Conservation (phyloP, 2,113 vertebrate genomes). For the Melanotaenia duboulayi region DNA sequence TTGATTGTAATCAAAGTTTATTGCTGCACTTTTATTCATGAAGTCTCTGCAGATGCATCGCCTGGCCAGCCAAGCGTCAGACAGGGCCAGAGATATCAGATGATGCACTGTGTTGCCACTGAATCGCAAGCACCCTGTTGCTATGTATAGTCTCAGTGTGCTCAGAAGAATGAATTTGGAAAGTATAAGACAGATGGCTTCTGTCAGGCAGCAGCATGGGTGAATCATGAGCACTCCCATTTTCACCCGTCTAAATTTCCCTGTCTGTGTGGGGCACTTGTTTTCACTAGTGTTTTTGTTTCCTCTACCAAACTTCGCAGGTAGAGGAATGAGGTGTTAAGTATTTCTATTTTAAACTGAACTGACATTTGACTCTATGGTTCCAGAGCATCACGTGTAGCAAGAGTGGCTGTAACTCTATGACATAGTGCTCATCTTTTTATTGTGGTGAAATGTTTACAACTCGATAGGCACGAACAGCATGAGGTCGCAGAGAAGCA, state of each 20-base stretch:
- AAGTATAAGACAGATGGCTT: slow-evolving; percentile 58
- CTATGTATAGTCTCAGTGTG: slow-evolving; percentile 58
- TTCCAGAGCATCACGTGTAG: slow-evolving; percentile 26
- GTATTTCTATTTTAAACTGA: slow-evolving; percentile 9
- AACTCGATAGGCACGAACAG: slow-evolving; percentile 57
- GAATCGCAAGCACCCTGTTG: slow-evolving; percentile 56
- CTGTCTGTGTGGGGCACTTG: slow-evolving; percentile 31
- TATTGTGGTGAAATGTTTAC: slow-evolving; percentile 64
- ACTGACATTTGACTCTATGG: slow-evolving; percentile 48
- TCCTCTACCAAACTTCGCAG: neutral
- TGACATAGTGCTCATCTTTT: slow-evolving; percentile 32
- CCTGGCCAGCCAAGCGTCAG: slow-evolving; percentile 53
- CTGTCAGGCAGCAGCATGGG: slow-evolving; percentile 51
- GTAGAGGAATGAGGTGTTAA: neutral
- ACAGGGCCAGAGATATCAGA: slow-evolving; percentile 59
- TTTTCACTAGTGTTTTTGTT: slow-evolving; percentile 20
- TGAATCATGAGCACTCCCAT: slow-evolving; percentile 57
- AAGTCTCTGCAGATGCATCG: slow-evolving; percentile 45
- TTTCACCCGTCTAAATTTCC: slow-evolving; percentile 53
- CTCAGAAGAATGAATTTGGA: slow-evolving; percentile 50
- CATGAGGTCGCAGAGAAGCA: slow-evolving; percentile 59
- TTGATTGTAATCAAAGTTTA: slow-evolving; percentile 72
- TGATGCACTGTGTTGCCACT: slow-evolving; percentile 60
- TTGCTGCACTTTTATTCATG: slow-evolving; percentile 63
- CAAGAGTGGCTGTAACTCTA: slow-evolving; percentile 7